These are phyloP conservation scores for Crioceris asparagi DNA, from an alignment of 2,888 invertebrate genomes.

Conservation along the genomic window DNA sequence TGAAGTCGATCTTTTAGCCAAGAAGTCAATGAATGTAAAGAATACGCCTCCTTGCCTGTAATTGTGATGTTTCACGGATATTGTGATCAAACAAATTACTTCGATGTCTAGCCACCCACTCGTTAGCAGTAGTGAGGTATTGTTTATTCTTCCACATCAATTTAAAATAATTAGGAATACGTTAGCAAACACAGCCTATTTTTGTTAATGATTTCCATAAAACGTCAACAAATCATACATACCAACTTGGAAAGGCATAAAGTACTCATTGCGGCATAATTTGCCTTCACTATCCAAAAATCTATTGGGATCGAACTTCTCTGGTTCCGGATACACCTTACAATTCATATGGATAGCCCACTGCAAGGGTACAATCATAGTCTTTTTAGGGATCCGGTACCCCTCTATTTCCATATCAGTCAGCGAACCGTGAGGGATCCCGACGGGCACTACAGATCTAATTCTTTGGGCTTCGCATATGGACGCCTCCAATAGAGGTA, in stretches of 20 bases:
- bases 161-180: no score
- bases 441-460: slow-evolving; percentile 68
- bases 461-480: slow-evolving; percentile 71
- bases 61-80: no score
- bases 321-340: slow-evolving; percentile 54
- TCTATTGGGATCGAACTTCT: slow-evolving; percentile 55
- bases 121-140: no score
- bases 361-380: slow-evolving; percentile 68
- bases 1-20: no score
- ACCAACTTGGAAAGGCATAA: slow-evolving; percentile 80
- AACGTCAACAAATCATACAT: slow-evolving; percentile 12
- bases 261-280: slow-evolving; percentile 53
- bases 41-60: no score
- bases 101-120: no score
- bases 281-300: slow-evolving; percentile 56
- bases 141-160: no score
- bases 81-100: no score
- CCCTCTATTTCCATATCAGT: slow-evolving; percentile 39
- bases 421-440: slow-evolving; percentile 71
- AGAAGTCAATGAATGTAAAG: no score
- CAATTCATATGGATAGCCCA: slow-evolving; percentile 74
- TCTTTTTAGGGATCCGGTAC: slow-evolving; percentile 55
- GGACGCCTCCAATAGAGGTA: slow-evolving; percentile 60
- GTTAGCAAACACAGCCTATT: no score
- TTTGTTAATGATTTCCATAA: no score